Conservation (phyloP, 2,797 vertebrate genomes). For the Enoplosus armatus region DNA sequence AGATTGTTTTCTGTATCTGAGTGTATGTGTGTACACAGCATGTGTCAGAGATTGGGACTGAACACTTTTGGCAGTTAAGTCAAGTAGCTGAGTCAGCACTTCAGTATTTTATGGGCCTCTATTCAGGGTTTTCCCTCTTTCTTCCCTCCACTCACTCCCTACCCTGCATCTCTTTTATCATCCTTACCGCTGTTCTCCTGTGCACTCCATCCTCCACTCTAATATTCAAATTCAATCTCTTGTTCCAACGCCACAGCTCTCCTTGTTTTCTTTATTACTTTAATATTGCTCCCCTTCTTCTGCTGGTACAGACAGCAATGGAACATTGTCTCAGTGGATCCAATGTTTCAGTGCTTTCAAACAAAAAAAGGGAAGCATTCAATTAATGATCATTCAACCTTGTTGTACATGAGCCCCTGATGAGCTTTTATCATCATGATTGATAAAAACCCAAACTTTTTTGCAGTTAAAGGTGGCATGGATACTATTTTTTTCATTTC, state of each 20-base stretch:
- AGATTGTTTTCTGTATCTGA: slow-evolving; percentile 1
- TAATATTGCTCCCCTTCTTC: slow-evolving; percentile 12
- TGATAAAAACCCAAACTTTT: slow-evolving; percentile 21
- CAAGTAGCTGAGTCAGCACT: slow-evolving; percentile 44
- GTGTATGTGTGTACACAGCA: not conserved
- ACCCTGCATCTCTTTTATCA: slow-evolving; percentile 48
- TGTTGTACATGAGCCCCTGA: slow-evolving; percentile 8
- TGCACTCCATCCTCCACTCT: slow-evolving; percentile 24
- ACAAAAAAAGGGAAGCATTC: slow-evolving; percentile 28
- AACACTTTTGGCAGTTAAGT: slow-evolving; percentile 44
- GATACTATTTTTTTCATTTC: not conserved
- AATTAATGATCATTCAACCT: slow-evolving; percentile 31
- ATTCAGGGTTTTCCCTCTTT: slow-evolving; percentile 29
- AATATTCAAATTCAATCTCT: slow-evolving; percentile 51
- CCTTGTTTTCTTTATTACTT: slow-evolving; percentile 51
- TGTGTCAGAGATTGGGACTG: slow-evolving; percentile 19
- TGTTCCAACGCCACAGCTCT: slow-evolving; percentile 29
- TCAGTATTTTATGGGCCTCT: slow-evolving; percentile 32
- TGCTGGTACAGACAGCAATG: slow-evolving; percentile 10
- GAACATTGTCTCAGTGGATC: not conserved
- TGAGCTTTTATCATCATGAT: slow-evolving; percentile 22
- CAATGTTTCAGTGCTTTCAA: slow-evolving; percentile 8
- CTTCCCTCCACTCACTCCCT: slow-evolving; percentile 2
- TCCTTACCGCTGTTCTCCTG: slow-evolving; percentile 21
- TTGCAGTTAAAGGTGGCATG: not conserved